Percentiles rank a stretch among this genome's conserved stretches.
These are phyloP conservation scores for Otus sunia DNA, from an alignment of 2,113 vertebrate species.

Conservation along the genomic window DNA sequence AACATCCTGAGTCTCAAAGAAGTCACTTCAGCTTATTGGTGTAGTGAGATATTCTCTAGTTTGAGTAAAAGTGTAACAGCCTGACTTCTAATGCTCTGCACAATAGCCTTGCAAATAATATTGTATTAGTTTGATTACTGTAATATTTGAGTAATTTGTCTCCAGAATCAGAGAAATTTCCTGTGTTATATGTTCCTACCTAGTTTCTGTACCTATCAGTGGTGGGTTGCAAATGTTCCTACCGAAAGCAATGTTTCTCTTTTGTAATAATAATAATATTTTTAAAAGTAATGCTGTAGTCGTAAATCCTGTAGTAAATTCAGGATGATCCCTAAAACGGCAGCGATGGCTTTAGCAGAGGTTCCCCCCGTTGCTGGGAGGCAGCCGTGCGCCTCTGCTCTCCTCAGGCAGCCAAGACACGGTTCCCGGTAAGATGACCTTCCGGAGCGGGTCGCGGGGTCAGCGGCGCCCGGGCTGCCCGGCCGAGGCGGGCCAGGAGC, in stretches of 20 bases:
- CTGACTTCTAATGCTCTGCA: not conserved
- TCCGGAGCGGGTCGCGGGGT: rapidly evolving
- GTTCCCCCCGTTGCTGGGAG: rapidly evolving
- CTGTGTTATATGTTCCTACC: rapidly evolving
- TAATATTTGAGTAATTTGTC: not conserved
- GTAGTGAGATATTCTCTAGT: not conserved
- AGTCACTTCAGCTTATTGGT: rapidly evolving
- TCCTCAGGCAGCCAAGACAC: rapidly evolving
- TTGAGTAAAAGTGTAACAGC: not conserved
- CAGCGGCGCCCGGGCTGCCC: not conserved
- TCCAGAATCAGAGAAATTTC: not conserved
- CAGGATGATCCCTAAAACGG: rapidly evolving
- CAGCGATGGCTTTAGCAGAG: rapidly evolving
- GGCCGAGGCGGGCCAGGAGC: no score
- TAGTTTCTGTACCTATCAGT: rapidly evolving
- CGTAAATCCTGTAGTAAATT: not conserved
- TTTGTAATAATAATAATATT: no score
- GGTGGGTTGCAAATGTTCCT: not conserved
- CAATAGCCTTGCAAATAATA: not conserved
- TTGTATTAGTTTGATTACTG: rapidly evolving
- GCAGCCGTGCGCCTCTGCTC: rapidly evolving
- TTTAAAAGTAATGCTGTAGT: not conserved
- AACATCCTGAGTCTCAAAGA: not conserved
- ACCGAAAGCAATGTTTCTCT: not conserved
- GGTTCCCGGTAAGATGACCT: rapidly evolving